phyloP scores from a whole-genome alignment of 1,140 invertebrate genomes.

The Lordiphosa stackelbergi region DNA sequence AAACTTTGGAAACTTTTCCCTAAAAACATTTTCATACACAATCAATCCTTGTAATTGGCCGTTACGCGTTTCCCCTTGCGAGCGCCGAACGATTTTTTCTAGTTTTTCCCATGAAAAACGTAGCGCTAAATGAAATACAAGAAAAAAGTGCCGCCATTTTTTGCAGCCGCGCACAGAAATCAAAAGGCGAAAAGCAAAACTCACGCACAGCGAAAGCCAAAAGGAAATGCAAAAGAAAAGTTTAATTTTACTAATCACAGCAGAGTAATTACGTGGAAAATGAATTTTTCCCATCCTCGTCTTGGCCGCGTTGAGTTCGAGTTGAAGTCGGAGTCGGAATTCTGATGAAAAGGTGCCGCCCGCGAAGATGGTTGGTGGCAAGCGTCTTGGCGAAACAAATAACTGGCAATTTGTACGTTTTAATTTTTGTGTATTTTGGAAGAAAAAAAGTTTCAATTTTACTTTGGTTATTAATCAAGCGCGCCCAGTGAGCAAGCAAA shows the following conservation, averaged over 20 bases:
- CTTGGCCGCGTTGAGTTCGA: constrained; percentile 19
- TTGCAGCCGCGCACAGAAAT: constrained; percentile 53
- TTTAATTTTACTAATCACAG: constrained; percentile 78
- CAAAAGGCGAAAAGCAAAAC: constrained; percentile 64
- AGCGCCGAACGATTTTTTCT: constrained; percentile 40
- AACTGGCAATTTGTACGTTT: constrained; percentile 75
- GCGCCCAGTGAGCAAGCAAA: constrained; percentile 24
- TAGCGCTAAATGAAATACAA: constrained; percentile 74
- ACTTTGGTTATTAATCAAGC: constrained; percentile 75
- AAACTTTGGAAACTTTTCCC: constrained; percentile 40
- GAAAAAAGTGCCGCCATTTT: constrained; percentile 52
- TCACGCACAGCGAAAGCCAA: constrained; percentile 57
- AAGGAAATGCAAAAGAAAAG: constrained; percentile 72
- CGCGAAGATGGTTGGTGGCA: neutral
- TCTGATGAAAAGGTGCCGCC: constrained; percentile 47
- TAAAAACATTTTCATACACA: constrained; percentile 75
- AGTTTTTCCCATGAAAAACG: constrained; percentile 76
- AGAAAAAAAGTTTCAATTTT: constrained; percentile 63
- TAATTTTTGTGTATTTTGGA: constrained; percentile 68
- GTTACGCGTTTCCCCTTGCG: constrained; percentile 55
- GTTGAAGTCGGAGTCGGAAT: constrained; percentile 14
- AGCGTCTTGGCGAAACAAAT: constrained; percentile 60
- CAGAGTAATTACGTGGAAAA: constrained; percentile 77
- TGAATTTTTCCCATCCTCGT: constrained; percentile 49
- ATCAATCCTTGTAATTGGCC: constrained; percentile 77